Conservation (phyloP, 2,888 invertebrate genomes). For the Listrodromus nycthemerus region DNA sequence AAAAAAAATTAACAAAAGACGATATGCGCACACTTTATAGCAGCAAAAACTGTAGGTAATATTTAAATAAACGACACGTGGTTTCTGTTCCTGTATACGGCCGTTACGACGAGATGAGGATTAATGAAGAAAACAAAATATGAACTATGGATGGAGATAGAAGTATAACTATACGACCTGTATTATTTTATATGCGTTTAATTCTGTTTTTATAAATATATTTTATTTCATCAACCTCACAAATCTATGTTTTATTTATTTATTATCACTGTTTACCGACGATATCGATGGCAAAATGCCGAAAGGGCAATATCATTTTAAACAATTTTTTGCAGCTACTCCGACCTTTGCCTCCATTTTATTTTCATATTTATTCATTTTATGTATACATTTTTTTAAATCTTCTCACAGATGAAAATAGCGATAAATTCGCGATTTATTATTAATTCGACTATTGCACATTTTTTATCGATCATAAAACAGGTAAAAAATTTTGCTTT, state of each 20-base stretch:
- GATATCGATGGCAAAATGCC: background rate
- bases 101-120: slow-evolving; percentile 70
- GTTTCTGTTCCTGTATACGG: slow-evolving; percentile 81
- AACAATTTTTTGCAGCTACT: background rate
- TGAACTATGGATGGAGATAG: slow-evolving; percentile 65
- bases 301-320: background rate
- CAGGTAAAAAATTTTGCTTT: background rate
- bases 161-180: slow-evolving; percentile 78
- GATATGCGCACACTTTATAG: slow-evolving; percentile 56
- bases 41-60: slow-evolving; percentile 58
- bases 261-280: slow-evolving; percentile 12
- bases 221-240: slow-evolving; percentile 81
- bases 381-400: slow-evolving; percentile 4
- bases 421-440: background rate
- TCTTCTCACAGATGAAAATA: background rate
- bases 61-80: slow-evolving; percentile 73
- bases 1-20: slow-evolving; percentile 43
- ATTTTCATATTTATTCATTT: background rate
- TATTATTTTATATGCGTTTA: slow-evolving; percentile 83
- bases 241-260: slow-evolving; percentile 58
- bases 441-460: background rate
- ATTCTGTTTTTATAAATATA: slow-evolving; percentile 84
- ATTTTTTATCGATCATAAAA: background rate
- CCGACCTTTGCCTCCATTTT: background rate
- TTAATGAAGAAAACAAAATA: slow-evolving; percentile 55